Base-by-base conservation (phyloP, 2,113 vertebrate species). In the Prietella phreatophila region DNA sequence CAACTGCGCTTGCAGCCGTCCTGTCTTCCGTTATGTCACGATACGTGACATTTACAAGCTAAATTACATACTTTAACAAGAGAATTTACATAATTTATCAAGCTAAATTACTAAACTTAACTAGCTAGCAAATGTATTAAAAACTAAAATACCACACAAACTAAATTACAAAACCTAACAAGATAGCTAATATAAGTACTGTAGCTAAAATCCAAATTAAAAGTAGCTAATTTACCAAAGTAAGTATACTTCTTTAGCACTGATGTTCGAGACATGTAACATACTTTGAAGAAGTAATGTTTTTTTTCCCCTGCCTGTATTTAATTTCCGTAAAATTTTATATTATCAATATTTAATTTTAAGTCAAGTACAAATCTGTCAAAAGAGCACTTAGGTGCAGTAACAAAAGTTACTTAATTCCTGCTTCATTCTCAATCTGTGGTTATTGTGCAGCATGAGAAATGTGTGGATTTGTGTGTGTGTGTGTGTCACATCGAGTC, bases 401-500 rank as follows among this genome's bases (percentile, higher is more conserved):
- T 30, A 55, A 79, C 47, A 50, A 79, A 79, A 19, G 47, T 79
- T n/a, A 6, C 5, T 79, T 5, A 1, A 53, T n/a, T n/a, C 47
- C 76, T 2, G 15, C 73, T 47, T 76, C 22, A 13, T 50, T 25
- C 22, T 22, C 39, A 42, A n/a, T n/a, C 25, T 15, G 25, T 75
- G 85, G 53, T 85, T 85, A 27, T 14, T 60, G 67, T 81, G 36
- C 69, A 25, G 22, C 56, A 50, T 30, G 67, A 56, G 69, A 86
- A 85, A n/a, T 84, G 69, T 83, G 67, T 36, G 39, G 55, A n/a
- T 90, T 56, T 88, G 22, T 86, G 67, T 85, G n/a, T 80, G n/a
- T 80, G 90, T 88, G 90, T 89, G 88, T 94, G 93, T 93, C 91
- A 91, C 91, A 87, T 90, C 85, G 93, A 92, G 92, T 95, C 92